A percentile compares a stretch with the other conserved stretches of the same genome.
These are phyloP conservation scores for Micoletzkya japonica DNA, from an alignment of 2,888 invertebrate genomes.

Conservation along the genomic window DNA sequence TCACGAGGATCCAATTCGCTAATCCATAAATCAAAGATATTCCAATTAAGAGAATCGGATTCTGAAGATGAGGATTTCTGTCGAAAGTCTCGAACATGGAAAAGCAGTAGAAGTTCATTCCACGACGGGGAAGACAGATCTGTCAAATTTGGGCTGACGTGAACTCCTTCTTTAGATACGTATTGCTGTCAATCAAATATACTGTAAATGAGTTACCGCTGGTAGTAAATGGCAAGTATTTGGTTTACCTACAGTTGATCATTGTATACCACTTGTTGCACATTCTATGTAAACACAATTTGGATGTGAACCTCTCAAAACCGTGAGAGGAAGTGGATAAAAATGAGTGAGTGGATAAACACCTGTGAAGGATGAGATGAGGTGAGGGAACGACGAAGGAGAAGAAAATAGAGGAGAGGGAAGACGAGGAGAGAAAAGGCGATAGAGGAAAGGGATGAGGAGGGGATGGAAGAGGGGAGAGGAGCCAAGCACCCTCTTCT, in stretches of 20 bases:
- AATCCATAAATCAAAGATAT: too few relatives aligned
- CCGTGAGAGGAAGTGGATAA: conserved; percentile 14
- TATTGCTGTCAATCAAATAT: too few relatives aligned
- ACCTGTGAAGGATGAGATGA: conserved; percentile 4
- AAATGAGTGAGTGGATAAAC: not conserved
- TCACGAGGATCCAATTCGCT: too few relatives aligned
- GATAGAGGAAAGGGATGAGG: not conserved
- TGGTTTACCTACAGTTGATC: too few relatives aligned
- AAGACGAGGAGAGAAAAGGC: conserved; percentile 1
- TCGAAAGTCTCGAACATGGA: not conserved
- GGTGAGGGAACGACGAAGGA: not conserved
- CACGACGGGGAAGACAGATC: too few relatives aligned
- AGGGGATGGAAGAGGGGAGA: not conserved
- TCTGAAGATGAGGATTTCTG: conserved; percentile 18
- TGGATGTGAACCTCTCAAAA: not conserved
- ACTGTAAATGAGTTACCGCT: too few relatives aligned
- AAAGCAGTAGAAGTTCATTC: not conserved
- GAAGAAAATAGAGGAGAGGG: not conserved
- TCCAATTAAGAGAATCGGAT: conserved; percentile 4
- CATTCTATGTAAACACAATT: too few relatives aligned
- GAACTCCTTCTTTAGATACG: too few relatives aligned
- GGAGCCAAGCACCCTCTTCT: too few relatives aligned
- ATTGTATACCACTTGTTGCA: too few relatives aligned
- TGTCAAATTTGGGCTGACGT: too few relatives aligned
- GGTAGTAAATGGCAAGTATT: too few relatives aligned